phyloP scores from a whole-genome alignment of 92 coral and sea anemone genomes.

The Anthopleura xanthogrammica region DNA sequence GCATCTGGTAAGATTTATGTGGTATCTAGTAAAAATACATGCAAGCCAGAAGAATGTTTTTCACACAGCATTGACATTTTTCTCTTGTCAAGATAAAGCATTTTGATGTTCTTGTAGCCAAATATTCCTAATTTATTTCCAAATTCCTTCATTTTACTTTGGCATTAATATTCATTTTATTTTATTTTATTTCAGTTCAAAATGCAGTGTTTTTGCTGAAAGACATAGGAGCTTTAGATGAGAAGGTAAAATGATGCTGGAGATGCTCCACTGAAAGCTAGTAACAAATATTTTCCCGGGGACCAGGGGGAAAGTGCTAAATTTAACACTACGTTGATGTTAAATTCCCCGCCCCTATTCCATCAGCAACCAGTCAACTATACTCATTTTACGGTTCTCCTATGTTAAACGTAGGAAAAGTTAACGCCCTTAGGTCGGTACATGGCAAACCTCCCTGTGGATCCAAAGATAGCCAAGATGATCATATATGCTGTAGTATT shows the following conservation, averaged over 20 bases:
- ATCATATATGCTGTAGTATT: conserved; percentile 88
- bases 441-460: conserved; percentile 89
- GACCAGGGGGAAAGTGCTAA: too few species aligned
- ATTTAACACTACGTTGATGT: too few species aligned
- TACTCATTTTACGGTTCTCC: background rate
- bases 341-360: too few species aligned
- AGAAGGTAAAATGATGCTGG: conserved; percentile 36
- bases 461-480: conserved; percentile 92
- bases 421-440: conserved; percentile 82
- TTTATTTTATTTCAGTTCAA: conserved; percentile 44
- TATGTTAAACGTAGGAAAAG: conserved; percentile 52
- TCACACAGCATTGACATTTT: too few species aligned
- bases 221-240: conserved; percentile 79
- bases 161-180: background rate
- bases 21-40: too few species aligned
- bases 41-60: too few species aligned
- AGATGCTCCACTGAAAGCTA: background rate
- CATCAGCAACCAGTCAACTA: background rate
- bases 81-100: too few species aligned
- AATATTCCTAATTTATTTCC: background rate
- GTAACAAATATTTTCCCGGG: too few species aligned
- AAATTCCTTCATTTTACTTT: background rate
- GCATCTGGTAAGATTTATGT: conserved; percentile 51
- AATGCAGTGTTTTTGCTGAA: conserved; percentile 58
- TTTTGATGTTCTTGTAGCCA: too few species aligned